A percentile compares a stretch with the other conserved stretches of the same genome.
Evolutionary conservation across 2,888 invertebrate genomes (phyloP).

Genomic region (Parnassius apollo): DNA sequence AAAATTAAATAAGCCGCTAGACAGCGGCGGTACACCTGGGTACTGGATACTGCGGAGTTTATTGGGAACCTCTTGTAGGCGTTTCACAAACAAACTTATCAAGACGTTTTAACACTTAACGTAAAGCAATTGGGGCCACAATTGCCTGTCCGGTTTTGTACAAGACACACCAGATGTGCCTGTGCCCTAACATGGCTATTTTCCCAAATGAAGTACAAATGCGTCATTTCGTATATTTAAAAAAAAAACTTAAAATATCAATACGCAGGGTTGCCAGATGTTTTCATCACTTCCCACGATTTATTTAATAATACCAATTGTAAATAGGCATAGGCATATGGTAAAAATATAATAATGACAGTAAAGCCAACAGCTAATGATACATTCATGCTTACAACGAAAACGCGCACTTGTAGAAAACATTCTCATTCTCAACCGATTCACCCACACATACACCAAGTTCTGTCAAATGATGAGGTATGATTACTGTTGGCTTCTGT

Average conservation of each 20-base stretch:
- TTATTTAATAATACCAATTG: too few relatives aligned
- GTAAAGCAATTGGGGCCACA: background rate
- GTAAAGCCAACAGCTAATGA: too few relatives aligned
- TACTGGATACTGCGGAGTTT: background rate
- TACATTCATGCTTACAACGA: too few relatives aligned
- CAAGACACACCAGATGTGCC: background rate
- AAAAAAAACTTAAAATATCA: slow-evolving; percentile 8
- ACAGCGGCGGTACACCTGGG: background rate
- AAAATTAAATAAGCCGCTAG: background rate
- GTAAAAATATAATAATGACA: too few relatives aligned
- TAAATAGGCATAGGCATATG: too few relatives aligned
- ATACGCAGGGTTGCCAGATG: slow-evolving; percentile 3
- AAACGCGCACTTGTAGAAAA: too few relatives aligned
- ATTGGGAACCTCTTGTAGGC: background rate
- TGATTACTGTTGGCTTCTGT: too few relatives aligned
- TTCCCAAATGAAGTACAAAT: slow-evolving; percentile 7
- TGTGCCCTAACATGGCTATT: background rate
- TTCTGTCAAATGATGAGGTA: too few relatives aligned
- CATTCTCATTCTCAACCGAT: too few relatives aligned
- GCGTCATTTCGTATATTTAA: too few relatives aligned
- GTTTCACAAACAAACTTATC: background rate
- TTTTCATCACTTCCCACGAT: background rate
- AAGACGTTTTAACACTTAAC: background rate
- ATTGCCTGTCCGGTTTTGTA: background rate
- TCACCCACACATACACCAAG: too few relatives aligned